These are phyloP conservation scores for Coenonympha arcania DNA, from an alignment of 2,888 invertebrate genomes.

Conservation along the genomic window DNA sequence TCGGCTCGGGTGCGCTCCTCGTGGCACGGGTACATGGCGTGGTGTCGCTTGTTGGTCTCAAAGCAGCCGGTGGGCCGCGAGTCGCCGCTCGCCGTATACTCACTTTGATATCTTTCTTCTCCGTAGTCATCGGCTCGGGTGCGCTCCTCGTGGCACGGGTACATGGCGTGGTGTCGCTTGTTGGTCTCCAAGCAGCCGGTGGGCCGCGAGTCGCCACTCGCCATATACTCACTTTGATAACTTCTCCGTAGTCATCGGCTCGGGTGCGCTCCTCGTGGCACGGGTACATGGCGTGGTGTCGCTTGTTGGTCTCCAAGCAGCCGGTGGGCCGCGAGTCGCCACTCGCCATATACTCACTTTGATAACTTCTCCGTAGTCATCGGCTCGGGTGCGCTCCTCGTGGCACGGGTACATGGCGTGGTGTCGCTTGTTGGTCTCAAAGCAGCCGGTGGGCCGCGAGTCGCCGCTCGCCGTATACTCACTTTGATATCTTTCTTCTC, in stretches of 20 bases:
- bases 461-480: too few relatives aligned
- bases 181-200: slow-evolving; percentile 76
- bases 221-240: slow-evolving; percentile 77
- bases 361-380: slow-evolving; percentile 98
- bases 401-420: slow-evolving; percentile 97
- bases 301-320: slow-evolving; percentile 80
- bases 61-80: too few relatives aligned
- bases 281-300: slow-evolving; percentile 97
- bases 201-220: not conserved
- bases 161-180: slow-evolving; percentile 97
- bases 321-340: slow-evolving; percentile 73
- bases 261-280: slow-evolving; percentile 92
- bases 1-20: slow-evolving; percentile 91
- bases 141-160: slow-evolving; percentile 93
- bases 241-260: slow-evolving; percentile 97
- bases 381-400: slow-evolving; percentile 90
- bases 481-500: slow-evolving; percentile 89
- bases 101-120: slow-evolving; percentile 85
- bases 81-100: too few relatives aligned
- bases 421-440: too few relatives aligned
- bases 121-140: slow-evolving; percentile 96
- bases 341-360: slow-evolving; percentile 77
- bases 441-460: too few relatives aligned
- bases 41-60: too few relatives aligned
- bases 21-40: slow-evolving; percentile 96